phyloP scores from a whole-genome alignment of 2,797 vertebrate genomes.

The Siniperca undulata region DNA sequence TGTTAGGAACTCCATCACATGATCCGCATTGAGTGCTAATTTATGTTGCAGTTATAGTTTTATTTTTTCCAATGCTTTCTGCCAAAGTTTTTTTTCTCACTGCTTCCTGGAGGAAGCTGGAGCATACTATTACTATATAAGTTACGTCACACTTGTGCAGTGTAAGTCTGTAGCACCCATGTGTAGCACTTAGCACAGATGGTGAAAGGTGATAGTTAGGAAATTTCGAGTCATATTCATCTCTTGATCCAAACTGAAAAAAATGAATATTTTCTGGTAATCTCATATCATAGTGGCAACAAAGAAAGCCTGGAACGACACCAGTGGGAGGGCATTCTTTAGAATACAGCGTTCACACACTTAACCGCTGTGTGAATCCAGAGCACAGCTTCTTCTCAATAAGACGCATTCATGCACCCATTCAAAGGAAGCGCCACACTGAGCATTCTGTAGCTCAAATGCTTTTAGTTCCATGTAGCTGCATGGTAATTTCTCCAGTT shows the following conservation, averaged over 20 bases:
- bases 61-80: too few species aligned
- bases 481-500: constrained; percentile 44
- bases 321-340: constrained; percentile 36
- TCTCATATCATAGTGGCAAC: constrained; percentile 28
- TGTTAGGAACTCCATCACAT: too few species aligned
- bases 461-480: constrained; percentile 29
- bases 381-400: constrained; percentile 40
- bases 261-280: constrained; percentile 35
- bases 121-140: neutral
- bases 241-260: constrained; percentile 20
- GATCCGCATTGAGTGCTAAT: too few species aligned
- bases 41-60: too few species aligned
- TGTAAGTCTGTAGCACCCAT: constrained; percentile 39
- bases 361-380: constrained; percentile 37
- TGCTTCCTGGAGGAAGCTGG: constrained; percentile 6
- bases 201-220: constrained; percentile 54
- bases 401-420: constrained; percentile 45
- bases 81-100: constrained; percentile 32
- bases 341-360: constrained; percentile 22
- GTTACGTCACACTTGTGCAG: constrained; percentile 37
- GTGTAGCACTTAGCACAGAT: constrained; percentile 53
- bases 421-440: constrained; percentile 35
- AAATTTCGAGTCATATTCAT: constrained; percentile 49
- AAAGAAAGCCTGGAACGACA: constrained; percentile 40
- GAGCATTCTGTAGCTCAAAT: constrained; percentile 36